Conservation (phyloP, 2,797 vertebrate species). For the Urocyon cinereoargenteus region DNA sequence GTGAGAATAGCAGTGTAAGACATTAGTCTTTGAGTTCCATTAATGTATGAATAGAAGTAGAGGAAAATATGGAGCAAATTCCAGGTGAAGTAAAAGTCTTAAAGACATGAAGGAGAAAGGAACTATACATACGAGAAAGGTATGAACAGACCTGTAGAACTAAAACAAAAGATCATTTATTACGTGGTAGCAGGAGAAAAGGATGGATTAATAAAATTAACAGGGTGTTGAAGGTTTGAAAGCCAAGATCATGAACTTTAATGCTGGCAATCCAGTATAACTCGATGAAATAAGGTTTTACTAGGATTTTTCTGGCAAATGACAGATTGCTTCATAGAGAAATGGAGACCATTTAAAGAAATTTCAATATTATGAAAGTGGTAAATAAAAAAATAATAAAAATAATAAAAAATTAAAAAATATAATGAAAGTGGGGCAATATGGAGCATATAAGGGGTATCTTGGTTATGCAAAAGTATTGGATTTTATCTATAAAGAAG, state of each 20-base stretch:
- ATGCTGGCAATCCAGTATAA: background rate
- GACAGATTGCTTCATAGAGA: background rate
- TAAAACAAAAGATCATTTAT: background rate
- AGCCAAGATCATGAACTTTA: background rate
- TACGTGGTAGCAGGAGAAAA: background rate
- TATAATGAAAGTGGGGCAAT: background rate
- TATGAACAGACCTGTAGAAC: background rate
- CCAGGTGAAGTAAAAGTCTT: background rate
- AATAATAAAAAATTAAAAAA: too few species aligned
- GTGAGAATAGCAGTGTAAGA: background rate
- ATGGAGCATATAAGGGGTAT: background rate
- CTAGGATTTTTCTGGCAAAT: background rate
- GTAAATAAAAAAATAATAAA: background rate
- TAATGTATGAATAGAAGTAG: background rate
- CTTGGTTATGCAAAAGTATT: background rate
- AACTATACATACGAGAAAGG: rapidly evolving
- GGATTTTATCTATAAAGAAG: conserved; percentile 6
- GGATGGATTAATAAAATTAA: background rate
- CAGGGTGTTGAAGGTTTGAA: background rate
- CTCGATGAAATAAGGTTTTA: background rate
- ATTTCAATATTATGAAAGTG: background rate
- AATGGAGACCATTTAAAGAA: background rate
- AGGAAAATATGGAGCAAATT: background rate
- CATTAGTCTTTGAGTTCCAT: background rate
- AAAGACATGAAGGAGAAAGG: background rate